Evolutionary conservation across 2,797 vertebrate genomes (phyloP).

Genomic region (Etheostoma nigrum): DNA sequence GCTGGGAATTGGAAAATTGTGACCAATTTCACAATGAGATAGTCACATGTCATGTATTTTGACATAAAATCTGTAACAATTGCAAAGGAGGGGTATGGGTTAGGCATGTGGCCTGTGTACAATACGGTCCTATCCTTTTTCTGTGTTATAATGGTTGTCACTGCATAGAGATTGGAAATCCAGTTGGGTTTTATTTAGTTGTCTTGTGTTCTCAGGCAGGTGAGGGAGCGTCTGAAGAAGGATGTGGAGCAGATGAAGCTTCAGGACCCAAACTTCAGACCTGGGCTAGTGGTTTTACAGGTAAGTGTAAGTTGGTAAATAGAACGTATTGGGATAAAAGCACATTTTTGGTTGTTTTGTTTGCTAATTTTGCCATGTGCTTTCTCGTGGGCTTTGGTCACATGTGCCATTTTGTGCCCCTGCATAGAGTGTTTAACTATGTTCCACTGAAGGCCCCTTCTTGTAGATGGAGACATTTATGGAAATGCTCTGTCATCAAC

Average conservation of each 20-base stretch:
- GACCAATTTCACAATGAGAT: background rate
- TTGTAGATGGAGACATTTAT: background rate
- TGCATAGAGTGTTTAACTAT: conserved; percentile 10
- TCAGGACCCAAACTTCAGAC: conserved; percentile 88
- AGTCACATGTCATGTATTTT: background rate
- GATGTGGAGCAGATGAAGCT: conserved; percentile 91
- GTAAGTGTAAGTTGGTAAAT: conserved; percentile 71
- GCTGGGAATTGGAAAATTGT: conserved; percentile 10
- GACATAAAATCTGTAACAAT: background rate
- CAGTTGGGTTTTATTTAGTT: background rate
- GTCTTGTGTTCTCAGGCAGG: conserved; percentile 83
- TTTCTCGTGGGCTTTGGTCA: conserved; percentile 18
- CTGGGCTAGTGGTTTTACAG: conserved; percentile 96
- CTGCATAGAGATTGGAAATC: background rate
- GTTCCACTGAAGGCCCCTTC: background rate
- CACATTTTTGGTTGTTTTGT: background rate
- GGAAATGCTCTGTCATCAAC: background rate
- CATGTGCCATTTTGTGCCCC: conserved; percentile 8
- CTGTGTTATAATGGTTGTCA: too few relatives aligned
- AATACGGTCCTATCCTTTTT: background rate
- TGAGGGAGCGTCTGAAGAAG: conserved; percentile 89
- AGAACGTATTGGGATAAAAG: background rate
- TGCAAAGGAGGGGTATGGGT: background rate
- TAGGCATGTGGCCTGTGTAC: background rate
- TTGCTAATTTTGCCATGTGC: background rate